Conservation (phyloP, 2,888 invertebrate genomes). For the Cheilosia vernalis region DNA sequence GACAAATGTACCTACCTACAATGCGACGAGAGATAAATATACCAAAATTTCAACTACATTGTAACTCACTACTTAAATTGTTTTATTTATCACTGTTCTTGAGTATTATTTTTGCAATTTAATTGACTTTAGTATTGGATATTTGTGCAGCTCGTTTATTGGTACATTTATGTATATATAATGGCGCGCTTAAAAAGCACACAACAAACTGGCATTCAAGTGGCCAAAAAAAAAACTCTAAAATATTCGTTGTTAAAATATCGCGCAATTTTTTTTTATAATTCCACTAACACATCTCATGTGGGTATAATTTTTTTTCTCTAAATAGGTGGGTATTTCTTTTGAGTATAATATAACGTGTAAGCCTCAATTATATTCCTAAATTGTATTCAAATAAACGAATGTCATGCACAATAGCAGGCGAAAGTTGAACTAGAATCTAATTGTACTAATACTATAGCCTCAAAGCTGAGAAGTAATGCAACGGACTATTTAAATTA, state of each 20-base stretch:
- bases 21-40: too few species aligned
- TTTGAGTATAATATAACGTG: background rate
- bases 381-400: background rate
- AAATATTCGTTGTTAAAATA: conserved; percentile 27
- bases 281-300: conserved; percentile 2
- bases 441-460: background rate
- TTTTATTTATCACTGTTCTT: conserved; percentile 48
- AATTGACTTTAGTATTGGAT: conserved; percentile 43
- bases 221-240: too few species aligned
- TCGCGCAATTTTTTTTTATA: background rate
- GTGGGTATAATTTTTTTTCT: conserved; percentile 1
- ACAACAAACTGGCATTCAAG: conserved; percentile 14
- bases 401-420: background rate
- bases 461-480: background rate
- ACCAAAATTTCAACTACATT: background rate
- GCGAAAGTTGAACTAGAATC: background rate
- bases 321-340: conserved; percentile 23
- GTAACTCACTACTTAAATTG: conserved; percentile 19
- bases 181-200: background rate
- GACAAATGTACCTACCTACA: too few species aligned
- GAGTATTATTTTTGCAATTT: conserved; percentile 33
- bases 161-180: background rate
- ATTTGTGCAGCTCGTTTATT: conserved; percentile 22
- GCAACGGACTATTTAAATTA: background rate
- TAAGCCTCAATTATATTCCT: background rate